Evolutionary conservation across 1,140 invertebrate genomes (phyloP), one percentile per base, ranked within the genome.

Genomic region (Drosophila quadrilineata): DNA sequence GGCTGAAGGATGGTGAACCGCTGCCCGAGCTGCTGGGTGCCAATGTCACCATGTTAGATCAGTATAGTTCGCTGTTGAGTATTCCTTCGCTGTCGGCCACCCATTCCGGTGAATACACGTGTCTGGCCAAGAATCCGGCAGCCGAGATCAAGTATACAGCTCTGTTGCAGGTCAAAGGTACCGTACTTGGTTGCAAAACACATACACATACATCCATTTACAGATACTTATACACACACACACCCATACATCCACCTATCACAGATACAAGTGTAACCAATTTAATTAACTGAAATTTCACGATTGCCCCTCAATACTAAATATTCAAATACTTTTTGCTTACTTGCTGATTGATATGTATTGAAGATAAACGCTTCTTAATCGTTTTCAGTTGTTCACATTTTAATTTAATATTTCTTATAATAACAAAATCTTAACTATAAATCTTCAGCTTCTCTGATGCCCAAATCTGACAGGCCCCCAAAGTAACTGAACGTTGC

Each of bases 121-220:
- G 95, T 90, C 93, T 95, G 82, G 95, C 95, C 84, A 93, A 93
- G 90, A 95, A 95, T 91, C 93, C 93, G 75, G 94, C 94, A 75
- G 93, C 94, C 76, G 93, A 94, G 90, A 94, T 94, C 89, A 94
- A 94, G 91, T 95, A 94, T 92, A 94, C 94, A 82, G 94, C 95
- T 89, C 93, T 93, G 90, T 93, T 96, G 74, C 93, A 94, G 91
- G 95, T 96, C 88, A 95, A 95, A 95, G 94, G 94, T 95, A 95
- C 93, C 91, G 91, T 91, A 91, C 84, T 56, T 72, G 72, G 66
- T 68, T 79, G 48, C 79, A 74, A 75, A 17, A 43, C 38, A 43
- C 28, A 28, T 33, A 43, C 12, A 59, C 31, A 1, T 21, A 35
- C 38, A 56, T 10, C 14, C 5, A 45, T 22, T 2, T 4, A 36